These are phyloP conservation scores for Platerodrilus igneus DNA, from an alignment of 2,888 invertebrate species.

Conservation along the genomic window DNA sequence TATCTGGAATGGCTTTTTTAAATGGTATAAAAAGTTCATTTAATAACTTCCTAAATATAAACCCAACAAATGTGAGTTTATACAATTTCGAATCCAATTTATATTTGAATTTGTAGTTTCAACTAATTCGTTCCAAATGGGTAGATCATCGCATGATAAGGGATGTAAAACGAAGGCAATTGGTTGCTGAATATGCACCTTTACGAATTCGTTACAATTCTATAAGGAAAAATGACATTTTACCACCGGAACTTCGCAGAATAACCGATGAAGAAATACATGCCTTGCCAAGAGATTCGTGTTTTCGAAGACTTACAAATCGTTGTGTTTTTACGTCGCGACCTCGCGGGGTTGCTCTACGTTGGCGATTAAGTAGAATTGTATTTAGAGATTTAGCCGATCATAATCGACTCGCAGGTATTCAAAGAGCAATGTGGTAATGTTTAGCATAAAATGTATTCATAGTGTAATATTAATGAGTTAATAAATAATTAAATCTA, in stretches of 20 bases:
- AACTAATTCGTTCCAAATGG: conserved; percentile 73
- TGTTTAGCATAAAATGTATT: no score
- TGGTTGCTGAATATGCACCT: conserved; percentile 68
- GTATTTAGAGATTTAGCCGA: conserved; percentile 89
- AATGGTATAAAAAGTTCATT: neutral
- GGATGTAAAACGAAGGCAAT: conserved; percentile 78
- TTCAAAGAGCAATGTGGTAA: conserved; percentile 93
- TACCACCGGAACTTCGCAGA: conserved; percentile 78
- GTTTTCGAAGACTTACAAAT: conserved; percentile 59
- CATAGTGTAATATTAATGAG: no score
- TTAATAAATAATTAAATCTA: no score
- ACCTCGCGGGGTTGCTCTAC: conserved; percentile 69
- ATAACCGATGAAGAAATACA: conserved; percentile 69
- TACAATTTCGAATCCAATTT: no score
- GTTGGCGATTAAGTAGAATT: conserved; percentile 86
- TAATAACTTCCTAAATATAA: no score
- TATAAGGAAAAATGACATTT: conserved; percentile 75
- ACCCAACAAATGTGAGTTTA: no score
- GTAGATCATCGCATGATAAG: conserved; percentile 79
- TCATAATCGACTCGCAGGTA: conserved; percentile 86
- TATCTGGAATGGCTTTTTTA: no score
- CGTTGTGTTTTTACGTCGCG: conserved; percentile 90
- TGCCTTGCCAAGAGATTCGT: conserved; percentile 72
- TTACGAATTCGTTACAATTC: conserved; percentile 77
- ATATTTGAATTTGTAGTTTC: conserved; percentile 60